phyloP scores from a whole-genome alignment of 2,797 vertebrate genomes.

The Poeciliopsis presidionis region DNA sequence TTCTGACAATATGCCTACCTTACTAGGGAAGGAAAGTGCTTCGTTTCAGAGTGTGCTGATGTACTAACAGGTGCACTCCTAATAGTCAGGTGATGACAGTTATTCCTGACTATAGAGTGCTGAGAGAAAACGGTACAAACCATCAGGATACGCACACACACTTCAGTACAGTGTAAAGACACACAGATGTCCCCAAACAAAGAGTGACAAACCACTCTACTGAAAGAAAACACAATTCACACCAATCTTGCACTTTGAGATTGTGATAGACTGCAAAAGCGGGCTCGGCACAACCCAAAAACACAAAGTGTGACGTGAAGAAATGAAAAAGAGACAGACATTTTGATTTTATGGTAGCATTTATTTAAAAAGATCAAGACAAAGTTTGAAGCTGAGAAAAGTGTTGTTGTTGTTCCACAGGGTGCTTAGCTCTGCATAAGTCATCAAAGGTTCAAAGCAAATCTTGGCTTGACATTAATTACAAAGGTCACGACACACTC shows the following conservation, averaged over 20 bases:
- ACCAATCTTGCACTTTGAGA: slow-evolving; percentile 68
- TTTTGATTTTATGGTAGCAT: slow-evolving; percentile 26
- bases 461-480: not conserved
- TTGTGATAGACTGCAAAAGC: slow-evolving; percentile 44
- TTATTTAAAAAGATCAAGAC: slow-evolving; percentile 22
- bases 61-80: slow-evolving; percentile 35
- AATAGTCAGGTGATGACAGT: slow-evolving; percentile 67
- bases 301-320: not conserved
- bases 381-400: not conserved
- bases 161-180: not conserved
- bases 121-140: slow-evolving; percentile 23
- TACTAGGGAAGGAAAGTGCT: slow-evolving; percentile 4
- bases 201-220: slow-evolving; percentile 4
- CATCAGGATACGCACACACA: slow-evolving; percentile 5
- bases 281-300: not conserved
- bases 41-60: slow-evolving; percentile 31
- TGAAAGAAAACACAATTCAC: slow-evolving; percentile 57
- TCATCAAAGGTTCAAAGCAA: not conserved
- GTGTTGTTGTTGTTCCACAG: not conserved
- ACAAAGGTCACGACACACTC: not conserved
- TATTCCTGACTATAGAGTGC: slow-evolving; percentile 22
- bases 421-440: not conserved
- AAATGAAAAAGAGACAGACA: slow-evolving; percentile 10
- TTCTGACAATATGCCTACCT: not conserved
- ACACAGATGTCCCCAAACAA: not conserved